A percentile compares a stretch with the other conserved stretches of the same genome.
phyloP scores from a whole-genome alignment of 2,797 vertebrate species.

The Yasuhikotakia modesta region DNA sequence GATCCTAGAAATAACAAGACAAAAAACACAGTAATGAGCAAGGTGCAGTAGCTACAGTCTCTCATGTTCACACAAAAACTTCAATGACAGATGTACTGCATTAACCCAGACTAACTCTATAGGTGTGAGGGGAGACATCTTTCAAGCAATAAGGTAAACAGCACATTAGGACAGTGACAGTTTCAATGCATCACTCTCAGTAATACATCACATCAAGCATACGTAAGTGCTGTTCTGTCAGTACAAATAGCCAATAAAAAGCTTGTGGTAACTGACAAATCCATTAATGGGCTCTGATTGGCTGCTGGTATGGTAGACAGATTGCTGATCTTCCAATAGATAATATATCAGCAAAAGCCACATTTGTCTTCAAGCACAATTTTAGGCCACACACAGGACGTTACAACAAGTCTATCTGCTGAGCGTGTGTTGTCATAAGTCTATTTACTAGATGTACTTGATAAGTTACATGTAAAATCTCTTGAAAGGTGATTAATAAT shows the following conservation, averaged over 20 bases:
- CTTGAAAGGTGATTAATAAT: too few relatives aligned
- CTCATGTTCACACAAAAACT: slow-evolving; percentile 4
- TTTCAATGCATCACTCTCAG: not conserved
- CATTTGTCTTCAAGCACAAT: not conserved
- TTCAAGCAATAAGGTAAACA: slow-evolving; percentile 1
- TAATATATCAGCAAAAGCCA: not conserved
- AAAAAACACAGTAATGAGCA: slow-evolving; percentile 54
- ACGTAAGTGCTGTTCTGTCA: not conserved
- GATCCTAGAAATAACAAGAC: slow-evolving; percentile 80
- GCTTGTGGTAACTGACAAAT: slow-evolving; percentile 2
- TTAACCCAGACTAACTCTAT: not conserved
- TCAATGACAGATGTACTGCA: not conserved
- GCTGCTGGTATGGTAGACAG: not conserved
- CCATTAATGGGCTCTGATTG: not conserved
- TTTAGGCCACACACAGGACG: not conserved
- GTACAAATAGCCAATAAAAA: not conserved
- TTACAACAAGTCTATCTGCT: not conserved
- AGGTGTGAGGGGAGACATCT: not conserved
- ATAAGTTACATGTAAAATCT: too few relatives aligned
- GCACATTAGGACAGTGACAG: not conserved
- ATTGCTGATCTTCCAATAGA: not conserved
- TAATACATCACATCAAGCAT: not conserved
- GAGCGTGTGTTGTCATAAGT: not conserved
- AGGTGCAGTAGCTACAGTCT: slow-evolving; percentile 52
- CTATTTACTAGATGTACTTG: not conserved